These are phyloP conservation scores for Nesometra sesokonis DNA, from an alignment of 35 echinoderm and acorn worm species.

Conservation along the genomic window DNA sequence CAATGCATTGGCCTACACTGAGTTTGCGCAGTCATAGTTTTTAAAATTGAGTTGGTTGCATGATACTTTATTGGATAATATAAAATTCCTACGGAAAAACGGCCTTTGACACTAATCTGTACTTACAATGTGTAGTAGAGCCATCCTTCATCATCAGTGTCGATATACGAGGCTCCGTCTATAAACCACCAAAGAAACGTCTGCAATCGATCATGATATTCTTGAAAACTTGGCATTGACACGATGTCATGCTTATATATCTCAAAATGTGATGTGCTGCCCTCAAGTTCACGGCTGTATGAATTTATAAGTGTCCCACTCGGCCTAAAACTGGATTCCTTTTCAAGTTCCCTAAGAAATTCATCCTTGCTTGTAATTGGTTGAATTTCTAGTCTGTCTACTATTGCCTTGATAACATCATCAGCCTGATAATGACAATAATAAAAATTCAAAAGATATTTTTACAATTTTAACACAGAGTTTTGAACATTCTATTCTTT, in stretches of 20 bases:
- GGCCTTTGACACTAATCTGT: too few relatives aligned
- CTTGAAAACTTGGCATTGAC: slow-evolving; percentile 31
- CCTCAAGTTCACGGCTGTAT: slow-evolving; percentile 29
- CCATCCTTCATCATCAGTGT: slow-evolving; percentile 87
- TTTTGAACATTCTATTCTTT: too few relatives aligned
- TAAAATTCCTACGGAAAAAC: too few relatives aligned
- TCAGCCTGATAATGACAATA: slow-evolving; percentile 44
- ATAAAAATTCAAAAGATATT: too few relatives aligned
- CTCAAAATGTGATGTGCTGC: slow-evolving; percentile 48
- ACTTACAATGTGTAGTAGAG: slow-evolving; percentile 81
- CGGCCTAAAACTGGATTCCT: slow-evolving; percentile 57
- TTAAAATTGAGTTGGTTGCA: too few relatives aligned
- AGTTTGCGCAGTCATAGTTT: too few relatives aligned
- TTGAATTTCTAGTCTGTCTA: slow-evolving; percentile 72
- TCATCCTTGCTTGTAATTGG: slow-evolving; percentile 57
- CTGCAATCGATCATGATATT: slow-evolving; percentile 52
- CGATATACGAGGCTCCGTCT: slow-evolving; percentile 69
- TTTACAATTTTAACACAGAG: too few relatives aligned
- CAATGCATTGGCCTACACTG: too few relatives aligned
- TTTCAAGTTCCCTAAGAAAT: slow-evolving; percentile 43
- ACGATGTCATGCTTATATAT: slow-evolving; percentile 67
- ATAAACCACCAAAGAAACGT: slow-evolving; percentile 96
- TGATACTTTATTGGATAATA: too few relatives aligned
- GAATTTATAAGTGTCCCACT: slow-evolving; percentile 57
- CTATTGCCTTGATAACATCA: slow-evolving; percentile 53